These are phyloP conservation scores for Channallabes apus DNA, from an alignment of 2,797 vertebrate species.

Conservation along the genomic window DNA sequence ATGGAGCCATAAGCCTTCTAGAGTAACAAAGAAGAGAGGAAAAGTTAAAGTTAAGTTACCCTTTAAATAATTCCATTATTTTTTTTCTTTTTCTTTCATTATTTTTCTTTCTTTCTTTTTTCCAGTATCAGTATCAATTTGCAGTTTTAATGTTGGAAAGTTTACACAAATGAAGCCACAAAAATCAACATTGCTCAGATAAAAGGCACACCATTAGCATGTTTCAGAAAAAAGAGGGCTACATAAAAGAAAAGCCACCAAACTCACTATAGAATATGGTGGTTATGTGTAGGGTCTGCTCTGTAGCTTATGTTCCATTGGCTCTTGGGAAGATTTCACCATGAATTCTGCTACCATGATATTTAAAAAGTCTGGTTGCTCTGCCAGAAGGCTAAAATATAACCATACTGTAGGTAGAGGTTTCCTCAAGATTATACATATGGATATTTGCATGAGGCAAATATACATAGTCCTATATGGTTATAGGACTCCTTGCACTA, in stretches of 20 bases:
- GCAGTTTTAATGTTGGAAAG: not conserved
- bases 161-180: not conserved
- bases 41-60: too few species aligned
- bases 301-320: not conserved
- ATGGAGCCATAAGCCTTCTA: not conserved
- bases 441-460: too few species aligned
- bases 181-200: not conserved
- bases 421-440: not conserved
- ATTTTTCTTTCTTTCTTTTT: too few species aligned
- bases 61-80: not conserved
- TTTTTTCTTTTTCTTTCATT: not conserved
- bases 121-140: not conserved
- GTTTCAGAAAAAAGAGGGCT: not conserved
- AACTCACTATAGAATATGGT: not conserved
- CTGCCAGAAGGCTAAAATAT: not conserved
- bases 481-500: too few species aligned
- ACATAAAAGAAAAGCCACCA: not conserved
- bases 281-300: not conserved
- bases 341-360: not conserved
- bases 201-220: not conserved
- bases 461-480: too few species aligned
- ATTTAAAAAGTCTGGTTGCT: not conserved
- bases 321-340: not conserved
- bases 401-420: not conserved
- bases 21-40: not conserved